These are phyloP conservation scores for Tetragonula clypearis DNA, from an alignment of 1,140 invertebrate species.

Conservation along the genomic window DNA sequence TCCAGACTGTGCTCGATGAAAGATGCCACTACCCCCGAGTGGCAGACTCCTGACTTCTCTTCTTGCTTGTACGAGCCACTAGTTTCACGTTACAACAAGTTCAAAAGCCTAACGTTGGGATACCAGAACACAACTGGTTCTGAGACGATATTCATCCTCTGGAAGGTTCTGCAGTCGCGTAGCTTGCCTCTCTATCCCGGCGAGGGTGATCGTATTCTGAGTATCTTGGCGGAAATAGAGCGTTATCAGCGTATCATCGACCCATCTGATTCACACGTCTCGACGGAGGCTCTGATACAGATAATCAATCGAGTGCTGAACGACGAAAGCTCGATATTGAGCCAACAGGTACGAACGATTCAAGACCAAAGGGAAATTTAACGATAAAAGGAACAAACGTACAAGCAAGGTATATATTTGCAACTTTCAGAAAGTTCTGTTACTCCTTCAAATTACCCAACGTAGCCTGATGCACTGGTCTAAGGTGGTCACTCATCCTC, in stretches of 20 bases:
- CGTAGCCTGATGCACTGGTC: constrained; percentile 73
- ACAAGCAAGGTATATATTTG: too few relatives aligned
- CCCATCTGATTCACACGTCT: constrained; percentile 72
- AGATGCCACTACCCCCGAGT: constrained; percentile 85
- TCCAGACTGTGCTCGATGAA: constrained; percentile 83
- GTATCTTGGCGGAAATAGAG: constrained; percentile 80
- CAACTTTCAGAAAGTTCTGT: constrained; percentile 72
- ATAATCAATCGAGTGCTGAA: constrained; percentile 81
- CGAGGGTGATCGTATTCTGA: constrained; percentile 82
- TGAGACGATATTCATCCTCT: constrained; percentile 81
- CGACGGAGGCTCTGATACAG: constrained; percentile 79
- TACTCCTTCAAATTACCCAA: constrained; percentile 73
- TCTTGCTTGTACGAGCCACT: constrained; percentile 86
- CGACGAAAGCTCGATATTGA: constrained; percentile 80
- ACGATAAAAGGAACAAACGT: too few relatives aligned
- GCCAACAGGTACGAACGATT: constrained; percentile 78
- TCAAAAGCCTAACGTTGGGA: constrained; percentile 84
- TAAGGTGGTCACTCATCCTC: constrained; percentile 49
- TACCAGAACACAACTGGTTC: constrained; percentile 84
- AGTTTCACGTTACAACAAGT: constrained; percentile 85
- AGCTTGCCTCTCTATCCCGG: constrained; percentile 82
- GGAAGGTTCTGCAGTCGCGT: constrained; percentile 79
- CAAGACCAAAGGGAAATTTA: too few relatives aligned
- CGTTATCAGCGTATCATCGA: constrained; percentile 79
- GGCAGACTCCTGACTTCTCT: constrained; percentile 89